Evolutionary conservation across 2,888 invertebrate genomes (phyloP).

Genomic region (Cantharis rufa): DNA sequence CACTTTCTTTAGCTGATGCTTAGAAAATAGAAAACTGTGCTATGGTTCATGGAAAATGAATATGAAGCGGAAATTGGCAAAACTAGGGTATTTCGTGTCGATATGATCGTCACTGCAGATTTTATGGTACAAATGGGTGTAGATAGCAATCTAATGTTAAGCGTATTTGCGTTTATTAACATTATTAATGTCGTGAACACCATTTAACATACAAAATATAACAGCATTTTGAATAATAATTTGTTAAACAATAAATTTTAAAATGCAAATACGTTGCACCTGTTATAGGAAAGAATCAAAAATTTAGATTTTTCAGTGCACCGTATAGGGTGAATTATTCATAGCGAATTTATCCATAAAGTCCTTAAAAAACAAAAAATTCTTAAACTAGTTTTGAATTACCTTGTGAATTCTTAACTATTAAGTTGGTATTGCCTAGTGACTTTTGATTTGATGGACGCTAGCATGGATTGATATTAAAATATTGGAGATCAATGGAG

Average conservation of each 20-base stretch:
- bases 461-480: too few relatives aligned
- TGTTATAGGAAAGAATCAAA: background rate
- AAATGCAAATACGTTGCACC: background rate
- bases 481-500: too few relatives aligned
- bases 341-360: too few relatives aligned
- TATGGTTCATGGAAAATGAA: background rate
- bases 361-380: too few relatives aligned
- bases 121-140: background rate
- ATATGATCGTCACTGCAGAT: background rate
- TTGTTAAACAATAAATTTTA: background rate
- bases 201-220: background rate
- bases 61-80: background rate
- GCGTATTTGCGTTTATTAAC: background rate
- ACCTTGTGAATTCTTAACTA: too few relatives aligned
- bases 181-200: background rate
- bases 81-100: background rate
- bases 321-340: too few relatives aligned
- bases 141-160: background rate
- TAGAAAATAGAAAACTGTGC: background rate
- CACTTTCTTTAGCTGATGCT: background rate
- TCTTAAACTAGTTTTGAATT: too few relatives aligned
- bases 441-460: too few relatives aligned
- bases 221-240: background rate
- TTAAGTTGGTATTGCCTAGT: too few relatives aligned
- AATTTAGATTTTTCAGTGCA: background rate